A percentile compares a stretch with the other conserved stretches of the same genome.
phyloP scores from a whole-genome alignment of 2,113 vertebrate genomes.

The Varanus salvator region DNA sequence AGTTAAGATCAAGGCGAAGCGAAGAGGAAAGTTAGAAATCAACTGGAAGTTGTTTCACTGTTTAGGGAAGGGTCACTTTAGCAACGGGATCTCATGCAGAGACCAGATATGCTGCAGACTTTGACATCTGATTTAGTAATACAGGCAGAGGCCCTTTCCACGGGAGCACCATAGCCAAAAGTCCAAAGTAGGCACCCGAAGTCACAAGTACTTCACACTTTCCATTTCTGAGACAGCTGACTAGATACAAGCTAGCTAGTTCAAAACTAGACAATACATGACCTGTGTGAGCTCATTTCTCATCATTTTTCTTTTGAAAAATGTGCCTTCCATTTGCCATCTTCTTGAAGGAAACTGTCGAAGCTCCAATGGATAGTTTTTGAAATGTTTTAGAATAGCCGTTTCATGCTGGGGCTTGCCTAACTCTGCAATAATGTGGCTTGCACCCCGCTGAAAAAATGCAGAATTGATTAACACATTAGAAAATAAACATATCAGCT shows the following conservation, averaged over 20 bases:
- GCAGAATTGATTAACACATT: background rate
- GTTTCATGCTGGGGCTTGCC: background rate
- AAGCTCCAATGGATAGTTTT: background rate
- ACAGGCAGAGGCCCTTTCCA: background rate
- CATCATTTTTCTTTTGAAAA: conserved; percentile 5
- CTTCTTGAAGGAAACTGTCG: background rate
- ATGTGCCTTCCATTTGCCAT: background rate
- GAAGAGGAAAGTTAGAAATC: background rate
- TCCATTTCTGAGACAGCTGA: conserved; percentile 5
- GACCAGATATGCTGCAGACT: background rate
- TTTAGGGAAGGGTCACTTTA: background rate
- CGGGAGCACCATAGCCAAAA: too few relatives aligned
- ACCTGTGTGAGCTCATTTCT: conserved; percentile 34
- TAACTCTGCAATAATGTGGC: background rate
- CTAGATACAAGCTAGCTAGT: conserved; percentile 34
- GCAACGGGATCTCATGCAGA: background rate
- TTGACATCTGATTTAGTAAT: background rate
- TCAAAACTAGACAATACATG: background rate
- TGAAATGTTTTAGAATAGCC: background rate
- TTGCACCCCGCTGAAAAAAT: background rate
- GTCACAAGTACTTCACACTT: background rate
- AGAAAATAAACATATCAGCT: background rate
- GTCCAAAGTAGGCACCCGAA: background rate
- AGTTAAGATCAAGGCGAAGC: background rate
- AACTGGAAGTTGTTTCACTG: background rate